A percentile compares a stretch with the other conserved stretches of the same genome.
Evolutionary conservation across 2,113 vertebrate genomes (phyloP).

Genomic region (Ancistrus triradiatus): DNA sequence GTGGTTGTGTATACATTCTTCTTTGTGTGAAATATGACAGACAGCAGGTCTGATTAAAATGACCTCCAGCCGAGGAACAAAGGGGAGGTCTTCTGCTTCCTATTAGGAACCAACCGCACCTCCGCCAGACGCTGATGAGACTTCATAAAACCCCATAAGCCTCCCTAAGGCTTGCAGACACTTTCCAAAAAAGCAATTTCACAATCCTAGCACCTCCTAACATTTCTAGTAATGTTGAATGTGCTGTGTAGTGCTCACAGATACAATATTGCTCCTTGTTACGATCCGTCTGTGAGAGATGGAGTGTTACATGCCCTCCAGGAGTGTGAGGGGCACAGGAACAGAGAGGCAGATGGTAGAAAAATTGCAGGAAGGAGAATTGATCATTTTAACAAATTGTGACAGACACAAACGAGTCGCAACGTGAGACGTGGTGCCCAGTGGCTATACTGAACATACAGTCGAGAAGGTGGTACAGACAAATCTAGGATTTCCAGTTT

Average conservation of each 20-base stretch:
- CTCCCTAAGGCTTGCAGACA: slow-evolving; percentile 8
- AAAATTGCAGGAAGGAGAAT: neutral
- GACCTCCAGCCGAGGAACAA: slow-evolving; percentile 17
- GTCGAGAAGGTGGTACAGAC: no score
- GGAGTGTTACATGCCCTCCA: slow-evolving; percentile 3
- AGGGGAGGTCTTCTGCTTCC: slow-evolving; percentile 23
- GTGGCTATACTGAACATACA: no score
- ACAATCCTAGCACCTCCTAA: slow-evolving; percentile 3
- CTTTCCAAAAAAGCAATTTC: slow-evolving; percentile 17
- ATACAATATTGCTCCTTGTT: slow-evolving; percentile 1
- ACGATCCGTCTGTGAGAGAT: slow-evolving; percentile 8
- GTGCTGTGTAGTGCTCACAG: neutral
- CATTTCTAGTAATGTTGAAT: slow-evolving; percentile 7
- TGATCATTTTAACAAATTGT: no score
- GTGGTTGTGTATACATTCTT: neutral
- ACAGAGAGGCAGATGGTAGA: slow-evolving; percentile 27
- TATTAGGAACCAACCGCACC: slow-evolving; percentile 20
- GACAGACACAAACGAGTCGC: no score
- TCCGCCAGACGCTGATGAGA: neutral
- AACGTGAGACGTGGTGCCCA: no score
- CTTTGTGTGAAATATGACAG: neutral
- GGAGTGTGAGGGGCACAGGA: slow-evolving; percentile 7
- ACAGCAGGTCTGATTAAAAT: slow-evolving; percentile 29
- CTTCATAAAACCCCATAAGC: slow-evolving; percentile 2
- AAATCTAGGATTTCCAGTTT: no score